A percentile compares a stretch with the other conserved stretches of the same genome.
These are phyloP conservation scores for Chamaetylas fuelleborni DNA, from an alignment of 2,113 vertebrate species.

Conservation along the genomic window DNA sequence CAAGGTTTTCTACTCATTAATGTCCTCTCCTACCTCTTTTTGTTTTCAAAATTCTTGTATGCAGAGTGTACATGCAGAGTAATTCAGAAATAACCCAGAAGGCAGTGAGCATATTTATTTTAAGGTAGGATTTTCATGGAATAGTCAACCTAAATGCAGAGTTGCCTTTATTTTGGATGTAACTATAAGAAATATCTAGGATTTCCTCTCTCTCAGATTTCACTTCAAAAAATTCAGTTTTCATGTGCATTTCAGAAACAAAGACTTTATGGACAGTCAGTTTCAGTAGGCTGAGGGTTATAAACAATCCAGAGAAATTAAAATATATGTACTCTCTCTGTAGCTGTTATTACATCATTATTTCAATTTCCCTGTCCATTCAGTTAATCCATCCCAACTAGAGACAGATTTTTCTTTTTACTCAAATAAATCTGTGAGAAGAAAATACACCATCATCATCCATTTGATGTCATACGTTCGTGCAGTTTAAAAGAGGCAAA, in stretches of 20 bases:
- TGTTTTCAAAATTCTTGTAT: not conserved
- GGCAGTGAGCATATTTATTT: not conserved
- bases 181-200: not conserved
- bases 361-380: not conserved
- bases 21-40: not conserved
- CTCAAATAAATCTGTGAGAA: not conserved
- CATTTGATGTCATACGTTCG: not conserved
- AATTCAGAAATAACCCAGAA: not conserved
- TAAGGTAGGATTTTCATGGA: not conserved
- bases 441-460: not conserved
- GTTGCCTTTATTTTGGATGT: not conserved
- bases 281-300: not conserved
- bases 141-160: not conserved
- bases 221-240: not conserved
- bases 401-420: not conserved
- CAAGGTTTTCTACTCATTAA: not conserved
- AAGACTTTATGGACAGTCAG: not conserved
- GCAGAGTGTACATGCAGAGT: not conserved
- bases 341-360: not conserved
- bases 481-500: not conserved
- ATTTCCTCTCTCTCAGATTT: not conserved
- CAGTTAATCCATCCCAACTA: not conserved
- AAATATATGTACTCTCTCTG: not conserved
- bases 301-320: not conserved
- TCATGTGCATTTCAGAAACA: not conserved